A percentile compares a stretch with the other conserved stretches of the same genome.
phyloP scores from a whole-genome alignment of 2,888 invertebrate genomes.

The Baronia brevicornis region DNA sequence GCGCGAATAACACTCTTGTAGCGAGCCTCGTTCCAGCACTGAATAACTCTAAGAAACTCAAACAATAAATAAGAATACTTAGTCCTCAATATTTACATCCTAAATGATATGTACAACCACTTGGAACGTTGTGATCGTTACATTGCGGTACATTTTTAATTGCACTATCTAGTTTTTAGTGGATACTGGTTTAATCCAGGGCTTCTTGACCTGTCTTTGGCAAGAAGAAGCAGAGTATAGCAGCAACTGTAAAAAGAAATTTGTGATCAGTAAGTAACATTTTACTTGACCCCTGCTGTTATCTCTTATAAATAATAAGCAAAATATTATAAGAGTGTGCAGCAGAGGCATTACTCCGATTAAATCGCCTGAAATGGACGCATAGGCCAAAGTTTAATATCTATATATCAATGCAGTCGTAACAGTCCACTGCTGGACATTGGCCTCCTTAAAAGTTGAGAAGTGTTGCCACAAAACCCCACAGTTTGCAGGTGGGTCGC shows the following conservation, averaged over 20 bases:
- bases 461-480: too few relatives aligned
- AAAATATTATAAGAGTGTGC: too few relatives aligned
- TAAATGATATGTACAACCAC: conserved; percentile 65
- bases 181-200: conserved; percentile 71
- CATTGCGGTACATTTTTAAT: conserved; percentile 42
- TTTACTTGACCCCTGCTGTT: conserved; percentile 9
- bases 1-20: conserved; percentile 23
- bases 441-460: too few relatives aligned
- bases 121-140: conserved; percentile 32
- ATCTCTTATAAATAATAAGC: neutral
- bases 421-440: too few relatives aligned
- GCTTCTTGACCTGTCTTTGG: conserved; percentile 85
- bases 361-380: too few relatives aligned
- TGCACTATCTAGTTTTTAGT: conserved; percentile 45
- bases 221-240: conserved; percentile 82
- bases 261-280: conserved; percentile 1
- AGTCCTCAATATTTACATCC: conserved; percentile 66
- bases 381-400: too few relatives aligned
- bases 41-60: conserved; percentile 24
- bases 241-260: conserved; percentile 77
- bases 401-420: too few relatives aligned
- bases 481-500: too few relatives aligned
- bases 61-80: conserved; percentile 52
- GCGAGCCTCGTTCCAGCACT: conserved; percentile 14
- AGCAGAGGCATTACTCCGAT: too few relatives aligned